Percentiles rank a stretch among this genome's conserved stretches.
Evolutionary conservation across 2,113 vertebrate species (phyloP).

Genomic region (Paramisgurnus dabryanus): DNA sequence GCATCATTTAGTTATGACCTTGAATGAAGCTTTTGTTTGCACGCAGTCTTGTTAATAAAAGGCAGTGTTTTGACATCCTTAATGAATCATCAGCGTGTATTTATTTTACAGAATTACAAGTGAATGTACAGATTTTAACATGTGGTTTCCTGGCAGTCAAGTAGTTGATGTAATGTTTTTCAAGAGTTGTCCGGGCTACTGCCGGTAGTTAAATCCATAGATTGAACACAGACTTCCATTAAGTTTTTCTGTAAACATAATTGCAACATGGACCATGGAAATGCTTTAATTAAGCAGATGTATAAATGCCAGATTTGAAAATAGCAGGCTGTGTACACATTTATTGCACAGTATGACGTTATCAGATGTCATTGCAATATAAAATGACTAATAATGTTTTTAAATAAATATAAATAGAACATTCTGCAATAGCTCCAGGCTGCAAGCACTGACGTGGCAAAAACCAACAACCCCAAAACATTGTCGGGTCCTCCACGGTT

Average conservation of each 20-base stretch:
- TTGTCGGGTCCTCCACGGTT: background rate
- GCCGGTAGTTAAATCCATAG: constrained; percentile 4
- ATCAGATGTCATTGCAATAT: no score
- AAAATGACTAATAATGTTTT: no score
- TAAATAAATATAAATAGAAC: no score
- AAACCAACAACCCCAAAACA: background rate
- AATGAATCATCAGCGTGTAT: constrained; percentile 5
- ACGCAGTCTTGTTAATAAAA: constrained; percentile 9
- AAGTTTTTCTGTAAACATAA: background rate
- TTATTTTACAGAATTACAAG: constrained; percentile 12
- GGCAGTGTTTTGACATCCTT: constrained; percentile 11
- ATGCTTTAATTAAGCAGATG: background rate
- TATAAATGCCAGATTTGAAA: background rate
- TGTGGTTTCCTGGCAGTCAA: constrained; percentile 14
- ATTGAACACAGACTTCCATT: constrained; percentile 23
- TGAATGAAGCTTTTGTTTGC: constrained; percentile 14
- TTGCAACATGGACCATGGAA: background rate
- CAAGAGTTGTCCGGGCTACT: constrained; percentile 16
- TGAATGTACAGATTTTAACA: background rate
- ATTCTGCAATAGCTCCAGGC: background rate
- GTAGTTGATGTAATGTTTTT: constrained; percentile 26
- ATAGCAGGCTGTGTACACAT: no score
- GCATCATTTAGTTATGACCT: constrained; percentile 30
- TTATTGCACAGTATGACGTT: no score
- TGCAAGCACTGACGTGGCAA: background rate